Evolutionary conservation across 2,113 vertebrate species (phyloP).

Genomic region (Xenopus laevis): DNA sequence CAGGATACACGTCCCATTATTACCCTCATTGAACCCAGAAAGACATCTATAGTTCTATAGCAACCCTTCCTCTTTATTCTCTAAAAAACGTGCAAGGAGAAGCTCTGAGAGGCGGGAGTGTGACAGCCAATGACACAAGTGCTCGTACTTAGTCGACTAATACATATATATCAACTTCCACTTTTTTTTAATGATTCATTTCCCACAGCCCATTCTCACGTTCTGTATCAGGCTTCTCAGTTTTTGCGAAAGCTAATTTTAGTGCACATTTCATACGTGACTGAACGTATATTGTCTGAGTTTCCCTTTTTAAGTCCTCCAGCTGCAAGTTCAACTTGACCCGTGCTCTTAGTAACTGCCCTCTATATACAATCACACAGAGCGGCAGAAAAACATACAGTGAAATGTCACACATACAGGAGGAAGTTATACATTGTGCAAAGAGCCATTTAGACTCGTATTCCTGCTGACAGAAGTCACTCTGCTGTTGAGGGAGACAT

Average conservation of each 20-base stretch:
- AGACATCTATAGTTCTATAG: slow-evolving; percentile 43
- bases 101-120: slow-evolving; percentile 4
- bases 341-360: neutral
- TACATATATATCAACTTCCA: slow-evolving; percentile 35
- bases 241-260: slow-evolving; percentile 24
- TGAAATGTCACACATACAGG: too few species aligned
- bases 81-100: slow-evolving; percentile 32
- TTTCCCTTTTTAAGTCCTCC: neutral
- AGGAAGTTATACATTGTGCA: too few species aligned
- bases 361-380: too few species aligned
- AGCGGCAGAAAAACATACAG: too few species aligned
- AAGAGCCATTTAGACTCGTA: too few species aligned
- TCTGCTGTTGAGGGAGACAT: too few species aligned
- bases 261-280: slow-evolving; percentile 23
- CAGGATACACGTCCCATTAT: slow-evolving; percentile 51
- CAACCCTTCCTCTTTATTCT: slow-evolving; percentile 46
- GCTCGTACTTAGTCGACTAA: neutral
- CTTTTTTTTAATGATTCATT: slow-evolving; percentile 33
- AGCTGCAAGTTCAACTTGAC: neutral
- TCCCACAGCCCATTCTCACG: slow-evolving; percentile 46
- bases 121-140: slow-evolving; percentile 32
- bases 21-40: slow-evolving; percentile 36
- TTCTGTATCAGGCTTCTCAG: slow-evolving; percentile 47
- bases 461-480: too few species aligned
- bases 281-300: slow-evolving; percentile 29